Conservation (phyloP, 2,797 vertebrate genomes). For the Karalla daura region DNA sequence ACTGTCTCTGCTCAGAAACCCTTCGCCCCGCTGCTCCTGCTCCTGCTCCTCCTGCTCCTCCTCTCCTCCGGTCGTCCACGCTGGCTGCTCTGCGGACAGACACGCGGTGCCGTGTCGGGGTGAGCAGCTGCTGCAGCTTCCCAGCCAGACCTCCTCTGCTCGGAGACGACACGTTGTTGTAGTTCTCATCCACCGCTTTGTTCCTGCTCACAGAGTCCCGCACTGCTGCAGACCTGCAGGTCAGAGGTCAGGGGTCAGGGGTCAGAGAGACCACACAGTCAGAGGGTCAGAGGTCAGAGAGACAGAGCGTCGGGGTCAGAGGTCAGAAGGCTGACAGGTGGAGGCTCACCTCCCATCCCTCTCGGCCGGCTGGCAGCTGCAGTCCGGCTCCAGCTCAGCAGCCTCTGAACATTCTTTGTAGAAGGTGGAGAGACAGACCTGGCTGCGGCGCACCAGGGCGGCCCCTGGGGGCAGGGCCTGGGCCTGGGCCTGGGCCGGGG, state of each 20-base stretch:
- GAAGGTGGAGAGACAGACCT: constrained; percentile 83
- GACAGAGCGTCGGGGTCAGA: not conserved
- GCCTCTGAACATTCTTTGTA: constrained; percentile 78
- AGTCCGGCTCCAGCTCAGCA: constrained; percentile 57
- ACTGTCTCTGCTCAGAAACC: constrained; percentile 80
- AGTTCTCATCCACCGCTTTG: constrained; percentile 83
- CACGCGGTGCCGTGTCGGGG: constrained; percentile 81
- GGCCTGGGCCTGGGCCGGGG: constrained; percentile 31
- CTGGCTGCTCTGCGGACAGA: constrained; percentile 76
- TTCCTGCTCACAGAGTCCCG: constrained; percentile 57
- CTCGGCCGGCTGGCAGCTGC: constrained; percentile 56
- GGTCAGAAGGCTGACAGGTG: rapidly evolving
- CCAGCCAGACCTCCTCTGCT: constrained; percentile 85
- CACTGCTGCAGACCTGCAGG: constrained; percentile 50
- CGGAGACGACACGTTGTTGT: constrained; percentile 79
- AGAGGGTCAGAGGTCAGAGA: constrained; percentile 47
- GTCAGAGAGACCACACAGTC: not conserved
- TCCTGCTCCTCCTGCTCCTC: constrained; percentile 34
- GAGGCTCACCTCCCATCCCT: constrained; percentile 71
- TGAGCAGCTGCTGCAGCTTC: constrained; percentile 93
- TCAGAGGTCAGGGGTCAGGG: not conserved
- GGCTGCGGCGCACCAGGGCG: constrained; percentile 72
- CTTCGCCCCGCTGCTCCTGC: constrained; percentile 37
- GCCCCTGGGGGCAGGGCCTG: constrained; percentile 43
- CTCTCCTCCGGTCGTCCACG: constrained; percentile 77